phyloP scores from a whole-genome alignment of 2,797 vertebrate species.

The Silurus lanzhouensis region DNA sequence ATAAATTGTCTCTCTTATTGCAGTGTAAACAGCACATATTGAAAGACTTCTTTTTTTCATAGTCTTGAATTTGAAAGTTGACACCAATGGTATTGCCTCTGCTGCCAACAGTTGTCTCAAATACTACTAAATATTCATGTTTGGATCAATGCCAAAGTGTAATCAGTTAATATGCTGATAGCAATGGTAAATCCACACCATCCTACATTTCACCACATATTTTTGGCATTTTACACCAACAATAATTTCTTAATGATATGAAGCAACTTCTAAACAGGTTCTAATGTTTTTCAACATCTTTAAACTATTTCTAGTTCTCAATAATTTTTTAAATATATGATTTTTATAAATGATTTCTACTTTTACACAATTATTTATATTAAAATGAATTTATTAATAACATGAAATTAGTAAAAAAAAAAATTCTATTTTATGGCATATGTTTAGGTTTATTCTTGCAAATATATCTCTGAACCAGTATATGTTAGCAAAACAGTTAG shows the following conservation, averaged over 20 bases:
- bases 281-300: neutral
- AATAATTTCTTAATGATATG: neutral
- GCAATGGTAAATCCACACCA: neutral
- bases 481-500: neutral
- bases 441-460: constrained; percentile 3
- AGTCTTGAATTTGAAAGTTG: neutral
- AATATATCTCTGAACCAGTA: neutral
- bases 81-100: neutral
- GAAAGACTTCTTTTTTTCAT: too few species aligned
- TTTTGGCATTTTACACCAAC: neutral
- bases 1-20: neutral
- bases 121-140: neutral
- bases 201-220: neutral
- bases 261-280: neutral
- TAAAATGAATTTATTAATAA: neutral
- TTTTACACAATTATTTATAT: neutral
- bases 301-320: neutral
- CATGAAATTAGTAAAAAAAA: too few species aligned
- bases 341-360: neutral
- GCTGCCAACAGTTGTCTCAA: neutral
- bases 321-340: neutral
- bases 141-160: neutral
- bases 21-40: too few species aligned
- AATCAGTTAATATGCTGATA: too few species aligned
- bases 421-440: neutral